Percentiles rank a stretch among this genome's conserved stretches.
Evolutionary conservation across 2,888 invertebrate genomes (phyloP).

Genomic region (Sphinx pinastri): DNA sequence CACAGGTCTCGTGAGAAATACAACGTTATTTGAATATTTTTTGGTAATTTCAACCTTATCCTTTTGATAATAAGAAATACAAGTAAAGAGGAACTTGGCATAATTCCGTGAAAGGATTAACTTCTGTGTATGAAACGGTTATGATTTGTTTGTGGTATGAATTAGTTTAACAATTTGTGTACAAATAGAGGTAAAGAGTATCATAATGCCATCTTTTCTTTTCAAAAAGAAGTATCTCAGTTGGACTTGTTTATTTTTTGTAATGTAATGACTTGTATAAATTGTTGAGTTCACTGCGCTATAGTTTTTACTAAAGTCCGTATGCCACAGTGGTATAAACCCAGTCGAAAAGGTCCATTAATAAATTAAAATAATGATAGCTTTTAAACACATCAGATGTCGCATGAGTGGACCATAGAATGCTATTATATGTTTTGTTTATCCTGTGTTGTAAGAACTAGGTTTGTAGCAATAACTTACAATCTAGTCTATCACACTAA

Average conservation of each 20-base stretch:
- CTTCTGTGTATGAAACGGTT: constrained; percentile 36
- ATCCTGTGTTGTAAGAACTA: too few species aligned
- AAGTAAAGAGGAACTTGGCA: constrained; percentile 8
- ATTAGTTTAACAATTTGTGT: constrained; percentile 17
- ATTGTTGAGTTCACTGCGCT: too few species aligned
- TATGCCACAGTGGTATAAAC: too few species aligned
- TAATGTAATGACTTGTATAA: background rate
- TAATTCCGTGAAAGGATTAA: constrained; percentile 34
- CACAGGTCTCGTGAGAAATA: constrained; percentile 53
- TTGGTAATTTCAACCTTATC: constrained; percentile 32
- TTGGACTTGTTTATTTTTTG: background rate
- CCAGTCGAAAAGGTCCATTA: too few species aligned
- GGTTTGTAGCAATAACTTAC: too few species aligned
- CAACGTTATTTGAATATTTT: constrained; percentile 26
- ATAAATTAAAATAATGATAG: too few species aligned
- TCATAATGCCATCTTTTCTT: background rate
- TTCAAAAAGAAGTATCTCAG: background rate
- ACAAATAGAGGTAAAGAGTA: background rate
- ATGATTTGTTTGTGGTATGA: constrained; percentile 34
- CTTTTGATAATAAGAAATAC: constrained; percentile 19
- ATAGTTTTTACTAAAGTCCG: too few species aligned
- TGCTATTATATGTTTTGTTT: too few species aligned
- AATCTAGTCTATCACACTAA: too few species aligned
- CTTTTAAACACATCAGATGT: too few species aligned
- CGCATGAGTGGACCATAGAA: too few species aligned